Percentiles rank a stretch among this genome's conserved stretches.
Evolutionary conservation across 2,113 vertebrate genomes (phyloP).

Genomic region (Narcine bancroftii): DNA sequence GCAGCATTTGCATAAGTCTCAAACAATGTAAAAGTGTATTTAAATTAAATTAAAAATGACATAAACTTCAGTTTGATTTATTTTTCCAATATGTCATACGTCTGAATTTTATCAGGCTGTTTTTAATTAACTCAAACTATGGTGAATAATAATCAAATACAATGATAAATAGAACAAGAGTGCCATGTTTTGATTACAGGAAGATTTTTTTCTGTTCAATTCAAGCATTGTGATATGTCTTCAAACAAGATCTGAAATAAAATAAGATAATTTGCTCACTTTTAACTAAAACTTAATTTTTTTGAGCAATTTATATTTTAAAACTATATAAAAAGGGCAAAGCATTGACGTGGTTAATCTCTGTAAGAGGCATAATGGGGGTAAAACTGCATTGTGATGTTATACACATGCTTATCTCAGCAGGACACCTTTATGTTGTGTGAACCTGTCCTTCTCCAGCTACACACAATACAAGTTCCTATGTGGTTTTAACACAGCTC

Average conservation of each 20-base stretch:
- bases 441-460: conserved; percentile 14
- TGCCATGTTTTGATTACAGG: background rate
- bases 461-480: conserved; percentile 16
- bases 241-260: background rate
- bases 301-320: background rate
- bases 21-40: background rate
- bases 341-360: background rate
- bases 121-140: background rate
- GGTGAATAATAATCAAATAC: background rate
- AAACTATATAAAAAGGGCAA: background rate
- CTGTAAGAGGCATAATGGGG: conserved; percentile 8
- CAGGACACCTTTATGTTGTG: conserved; percentile 24
- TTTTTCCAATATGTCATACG: background rate
- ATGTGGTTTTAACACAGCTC: conserved; percentile 29
- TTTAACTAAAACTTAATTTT: background rate
- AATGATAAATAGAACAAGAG: background rate
- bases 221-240: background rate
- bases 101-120: background rate
- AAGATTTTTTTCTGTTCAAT: background rate
- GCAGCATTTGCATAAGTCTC: background rate
- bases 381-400: conserved; percentile 29
- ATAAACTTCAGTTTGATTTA: conserved; percentile 11
- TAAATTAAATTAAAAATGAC: background rate
- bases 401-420: conserved; percentile 13
- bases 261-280: background rate